These are phyloP conservation scores for Murina feae DNA, from an alignment of 2,113 vertebrate genomes.

Conservation along the genomic window DNA sequence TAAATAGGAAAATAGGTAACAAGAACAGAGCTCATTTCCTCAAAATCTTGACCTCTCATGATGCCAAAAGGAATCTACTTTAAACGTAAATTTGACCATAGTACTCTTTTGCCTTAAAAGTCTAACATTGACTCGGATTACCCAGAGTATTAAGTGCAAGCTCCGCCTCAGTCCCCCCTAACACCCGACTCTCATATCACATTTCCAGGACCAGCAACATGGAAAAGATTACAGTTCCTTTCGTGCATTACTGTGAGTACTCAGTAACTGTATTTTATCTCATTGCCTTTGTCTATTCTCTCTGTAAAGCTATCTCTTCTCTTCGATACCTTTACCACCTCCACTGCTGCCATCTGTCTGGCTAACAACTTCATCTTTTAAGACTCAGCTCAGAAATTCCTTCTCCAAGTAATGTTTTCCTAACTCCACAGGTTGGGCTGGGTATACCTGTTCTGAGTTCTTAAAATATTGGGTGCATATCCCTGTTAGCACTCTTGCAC, in stretches of 20 bases:
- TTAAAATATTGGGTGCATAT: neutral
- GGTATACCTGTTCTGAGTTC: neutral
- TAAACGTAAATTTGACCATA: neutral
- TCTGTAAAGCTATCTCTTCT: neutral
- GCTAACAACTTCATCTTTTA: neutral
- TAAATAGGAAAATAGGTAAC: neutral
- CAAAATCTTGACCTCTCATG: neutral
- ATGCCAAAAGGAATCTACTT: neutral
- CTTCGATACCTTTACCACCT: neutral
- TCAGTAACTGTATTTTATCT: neutral
- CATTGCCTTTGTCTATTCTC: neutral
- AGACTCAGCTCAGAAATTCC: neutral
- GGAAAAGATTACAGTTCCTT: neutral
- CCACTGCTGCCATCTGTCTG: neutral
- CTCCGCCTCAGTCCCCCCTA: neutral
- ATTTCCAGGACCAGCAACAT: neutral
- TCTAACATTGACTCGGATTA: neutral
- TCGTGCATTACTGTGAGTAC: neutral
- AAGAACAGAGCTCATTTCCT: neutral
- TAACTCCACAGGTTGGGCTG: neutral
- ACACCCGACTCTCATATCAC: neutral
- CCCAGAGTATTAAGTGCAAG: neutral
- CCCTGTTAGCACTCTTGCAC: neutral
- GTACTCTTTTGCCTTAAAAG: neutral
- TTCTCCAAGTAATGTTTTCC: neutral